phyloP scores from a whole-genome alignment of 2,797 vertebrate species.

The Graptemys geographica region DNA sequence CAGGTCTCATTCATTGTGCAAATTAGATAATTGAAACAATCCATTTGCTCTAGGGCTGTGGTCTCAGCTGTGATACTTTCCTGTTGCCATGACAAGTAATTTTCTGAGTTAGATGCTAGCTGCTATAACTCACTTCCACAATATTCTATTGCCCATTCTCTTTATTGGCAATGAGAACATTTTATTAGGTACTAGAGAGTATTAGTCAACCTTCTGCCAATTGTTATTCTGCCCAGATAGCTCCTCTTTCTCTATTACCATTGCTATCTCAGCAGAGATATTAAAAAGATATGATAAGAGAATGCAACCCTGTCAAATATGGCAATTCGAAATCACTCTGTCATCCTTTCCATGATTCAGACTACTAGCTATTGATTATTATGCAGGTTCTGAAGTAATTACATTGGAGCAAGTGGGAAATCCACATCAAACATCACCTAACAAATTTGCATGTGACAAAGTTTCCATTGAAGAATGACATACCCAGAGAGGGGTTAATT shows the following conservation, averaged over 20 bases:
- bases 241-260: neutral
- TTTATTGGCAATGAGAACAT: slow-evolving; percentile 36
- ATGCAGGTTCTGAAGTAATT: slow-evolving; percentile 28
- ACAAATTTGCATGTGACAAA: slow-evolving; percentile 12
- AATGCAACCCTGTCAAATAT: neutral
- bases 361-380: slow-evolving; percentile 3
- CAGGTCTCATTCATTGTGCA: slow-evolving; percentile 76
- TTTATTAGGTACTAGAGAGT: slow-evolving; percentile 37
- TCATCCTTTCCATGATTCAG: slow-evolving; percentile 12
- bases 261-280: neutral
- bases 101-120: slow-evolving; percentile 60
- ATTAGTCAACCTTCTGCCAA: neutral
- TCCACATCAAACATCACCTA: neutral
- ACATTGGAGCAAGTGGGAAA: slow-evolving; percentile 36
- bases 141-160: slow-evolving; percentile 19
- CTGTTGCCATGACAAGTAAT: slow-evolving; percentile 66
- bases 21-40: slow-evolving; percentile 80
- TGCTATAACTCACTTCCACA: slow-evolving; percentile 50
- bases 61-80: slow-evolving; percentile 48
- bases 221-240: slow-evolving; percentile 20
- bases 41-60: slow-evolving; percentile 69
- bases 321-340: neutral
- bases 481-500: slow-evolving; percentile 26
- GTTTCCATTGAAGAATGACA: neutral
- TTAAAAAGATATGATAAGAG: neutral